phyloP scores from a whole-genome alignment of 1,140 invertebrate species.

The Muscidifurax raptorellus region DNA sequence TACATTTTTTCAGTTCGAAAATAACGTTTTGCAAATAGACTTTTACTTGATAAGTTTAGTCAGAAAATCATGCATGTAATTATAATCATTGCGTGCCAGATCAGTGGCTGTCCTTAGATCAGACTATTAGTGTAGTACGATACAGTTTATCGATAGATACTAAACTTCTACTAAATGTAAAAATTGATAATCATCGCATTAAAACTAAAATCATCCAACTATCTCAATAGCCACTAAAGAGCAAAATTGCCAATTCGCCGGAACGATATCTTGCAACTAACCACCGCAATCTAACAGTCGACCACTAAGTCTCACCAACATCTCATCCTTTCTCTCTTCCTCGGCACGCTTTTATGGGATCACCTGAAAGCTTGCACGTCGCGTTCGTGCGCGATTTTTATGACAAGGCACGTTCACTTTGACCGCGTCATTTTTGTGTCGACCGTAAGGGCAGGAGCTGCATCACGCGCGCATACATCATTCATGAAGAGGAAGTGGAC shows the following conservation, averaged over 20 bases:
- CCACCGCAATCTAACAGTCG: not conserved
- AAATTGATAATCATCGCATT: too few relatives aligned
- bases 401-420: slow-evolving; percentile 18
- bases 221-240: not conserved
- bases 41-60: too few relatives aligned
- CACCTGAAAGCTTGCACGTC: not conserved
- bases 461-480: not conserved
- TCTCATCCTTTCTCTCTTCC: not conserved
- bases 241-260: not conserved
- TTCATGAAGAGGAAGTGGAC: slow-evolving; percentile 4
- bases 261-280: too few relatives aligned
- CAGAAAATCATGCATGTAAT: not conserved
- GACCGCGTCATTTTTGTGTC: not conserved
- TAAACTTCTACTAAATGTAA: not conserved
- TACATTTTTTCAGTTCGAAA: too few relatives aligned
- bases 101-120: too few relatives aligned
- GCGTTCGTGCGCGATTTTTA: slow-evolving; percentile 12
- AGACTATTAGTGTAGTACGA: too few relatives aligned
- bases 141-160: too few relatives aligned
- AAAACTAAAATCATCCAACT: not conserved
- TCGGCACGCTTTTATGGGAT: not conserved
- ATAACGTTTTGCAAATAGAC: too few relatives aligned
- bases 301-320: not conserved
- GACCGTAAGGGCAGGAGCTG: not conserved
- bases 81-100: not conserved